Percentiles rank a stretch among this genome's conserved stretches.
These are phyloP conservation scores for Natator depressus DNA, from an alignment of 2,113 vertebrate species.

Conservation along the genomic window DNA sequence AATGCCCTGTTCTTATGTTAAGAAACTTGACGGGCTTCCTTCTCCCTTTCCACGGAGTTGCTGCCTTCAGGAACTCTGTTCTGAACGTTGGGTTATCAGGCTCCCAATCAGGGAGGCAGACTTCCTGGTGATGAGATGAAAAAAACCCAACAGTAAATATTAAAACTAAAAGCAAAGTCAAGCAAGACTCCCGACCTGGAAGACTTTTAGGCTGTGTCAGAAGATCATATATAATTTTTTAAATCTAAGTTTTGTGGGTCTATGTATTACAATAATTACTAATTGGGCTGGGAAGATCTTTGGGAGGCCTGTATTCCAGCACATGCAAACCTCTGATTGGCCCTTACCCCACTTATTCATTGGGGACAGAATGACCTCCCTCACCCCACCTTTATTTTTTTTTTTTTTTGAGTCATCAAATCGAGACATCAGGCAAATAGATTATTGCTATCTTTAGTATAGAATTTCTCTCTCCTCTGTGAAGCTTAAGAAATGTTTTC, in stretches of 20 bases:
- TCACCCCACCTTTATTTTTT: neutral
- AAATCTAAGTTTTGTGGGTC: neutral
- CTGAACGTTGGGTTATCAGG: neutral
- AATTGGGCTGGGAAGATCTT: neutral
- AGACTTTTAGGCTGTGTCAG: neutral
- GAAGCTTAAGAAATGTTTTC: neutral
- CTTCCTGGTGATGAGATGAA: neutral
- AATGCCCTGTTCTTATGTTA: neutral
- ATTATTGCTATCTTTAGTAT: neutral
- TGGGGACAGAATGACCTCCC: neutral
- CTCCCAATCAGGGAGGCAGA: neutral
- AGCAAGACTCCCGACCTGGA: neutral
- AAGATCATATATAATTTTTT: neutral
- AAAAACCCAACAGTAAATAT: neutral
- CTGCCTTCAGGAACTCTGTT: neutral
- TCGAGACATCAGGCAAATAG: neutral
- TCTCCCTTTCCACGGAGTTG: neutral
- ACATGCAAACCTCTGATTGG: neutral
- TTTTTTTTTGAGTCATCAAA: neutral
- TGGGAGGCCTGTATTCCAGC: neutral
- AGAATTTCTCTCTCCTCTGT: neutral
- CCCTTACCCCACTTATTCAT: neutral
- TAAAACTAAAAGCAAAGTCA: neutral
- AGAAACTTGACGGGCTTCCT: neutral
- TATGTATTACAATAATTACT: neutral